Evolutionary conservation across 2,888 invertebrate species (phyloP).

Genomic region (Drosophila birchii): DNA sequence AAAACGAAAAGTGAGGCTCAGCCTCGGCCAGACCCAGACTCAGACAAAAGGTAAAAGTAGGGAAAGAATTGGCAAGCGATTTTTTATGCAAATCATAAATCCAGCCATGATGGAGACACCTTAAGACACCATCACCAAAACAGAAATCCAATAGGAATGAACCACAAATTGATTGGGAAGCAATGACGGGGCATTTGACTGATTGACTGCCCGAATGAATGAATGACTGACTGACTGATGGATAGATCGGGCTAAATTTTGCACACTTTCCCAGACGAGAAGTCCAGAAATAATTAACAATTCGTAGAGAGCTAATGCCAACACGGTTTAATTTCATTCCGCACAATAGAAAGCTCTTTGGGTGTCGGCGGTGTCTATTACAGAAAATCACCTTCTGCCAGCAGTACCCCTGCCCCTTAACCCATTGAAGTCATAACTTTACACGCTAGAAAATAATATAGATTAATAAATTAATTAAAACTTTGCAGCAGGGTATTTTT

Average conservation of each 20-base stretch:
- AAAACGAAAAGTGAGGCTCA: constrained; percentile 56
- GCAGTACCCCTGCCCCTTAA: constrained; percentile 19
- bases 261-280: constrained; percentile 69
- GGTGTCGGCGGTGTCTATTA: constrained; percentile 68
- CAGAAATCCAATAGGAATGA: constrained; percentile 45
- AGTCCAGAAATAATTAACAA: constrained; percentile 65
- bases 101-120: constrained; percentile 64
- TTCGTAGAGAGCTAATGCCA: constrained; percentile 65
- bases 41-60: constrained; percentile 78
- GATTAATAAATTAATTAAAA: background rate
- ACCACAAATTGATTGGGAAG: constrained; percentile 69
- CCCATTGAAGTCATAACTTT: constrained; percentile 11
- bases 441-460: background rate
- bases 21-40: constrained; percentile 23
- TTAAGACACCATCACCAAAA: constrained; percentile 12
- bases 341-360: constrained; percentile 75
- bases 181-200: constrained; percentile 74
- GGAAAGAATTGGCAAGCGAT: constrained; percentile 71
- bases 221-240: constrained; percentile 21
- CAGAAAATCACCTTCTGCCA: constrained; percentile 28
- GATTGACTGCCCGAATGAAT: constrained; percentile 52
- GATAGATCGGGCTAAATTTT: constrained; percentile 58
- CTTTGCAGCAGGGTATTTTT: background rate
- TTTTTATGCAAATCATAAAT: constrained; percentile 82
- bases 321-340: constrained; percentile 76